Evolutionary conservation across 1,140 invertebrate genomes (phyloP).

Genomic region (Papilio machaon): DNA sequence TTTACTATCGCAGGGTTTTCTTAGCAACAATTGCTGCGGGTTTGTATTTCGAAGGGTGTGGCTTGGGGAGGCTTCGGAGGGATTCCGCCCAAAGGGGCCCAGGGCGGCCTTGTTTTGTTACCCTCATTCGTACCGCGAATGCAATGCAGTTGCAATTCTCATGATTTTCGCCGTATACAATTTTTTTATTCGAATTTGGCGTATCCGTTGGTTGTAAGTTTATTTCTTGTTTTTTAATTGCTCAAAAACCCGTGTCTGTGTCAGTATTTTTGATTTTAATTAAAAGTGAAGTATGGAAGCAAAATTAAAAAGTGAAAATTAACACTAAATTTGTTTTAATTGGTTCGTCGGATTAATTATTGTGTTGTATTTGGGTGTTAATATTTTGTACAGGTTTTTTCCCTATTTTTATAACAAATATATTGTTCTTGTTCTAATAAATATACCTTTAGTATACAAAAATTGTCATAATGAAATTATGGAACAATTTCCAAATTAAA

Average conservation of each 20-base stretch:
- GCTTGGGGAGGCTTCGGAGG: conserved; percentile 48
- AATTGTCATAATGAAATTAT: background rate
- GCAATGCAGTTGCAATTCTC: conserved; percentile 49
- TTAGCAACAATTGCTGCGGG: conserved; percentile 52
- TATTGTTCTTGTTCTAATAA: background rate
- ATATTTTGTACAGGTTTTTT: background rate
- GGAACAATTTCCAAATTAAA: background rate
- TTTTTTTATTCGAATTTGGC: conserved; percentile 39
- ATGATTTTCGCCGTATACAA: conserved; percentile 41
- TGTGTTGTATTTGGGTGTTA: background rate
- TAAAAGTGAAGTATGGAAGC: background rate
- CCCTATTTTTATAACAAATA: background rate
- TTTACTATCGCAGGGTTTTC: conserved; percentile 48
- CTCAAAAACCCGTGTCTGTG: background rate
- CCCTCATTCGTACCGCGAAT: conserved; percentile 49
- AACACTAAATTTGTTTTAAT: background rate
- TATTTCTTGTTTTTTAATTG: background rate
- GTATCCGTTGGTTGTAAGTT: background rate
- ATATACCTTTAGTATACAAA: background rate
- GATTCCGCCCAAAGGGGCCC: conserved; percentile 51
- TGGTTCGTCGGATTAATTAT: background rate
- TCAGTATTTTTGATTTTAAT: background rate
- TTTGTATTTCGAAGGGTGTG: conserved; percentile 54
- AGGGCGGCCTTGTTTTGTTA: conserved; percentile 45
- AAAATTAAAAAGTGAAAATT: background rate